A percentile compares a stretch with the other conserved stretches of the same genome.
These are phyloP conservation scores for Murina feae DNA, from an alignment of 2,113 vertebrate genomes.

Conservation along the genomic window DNA sequence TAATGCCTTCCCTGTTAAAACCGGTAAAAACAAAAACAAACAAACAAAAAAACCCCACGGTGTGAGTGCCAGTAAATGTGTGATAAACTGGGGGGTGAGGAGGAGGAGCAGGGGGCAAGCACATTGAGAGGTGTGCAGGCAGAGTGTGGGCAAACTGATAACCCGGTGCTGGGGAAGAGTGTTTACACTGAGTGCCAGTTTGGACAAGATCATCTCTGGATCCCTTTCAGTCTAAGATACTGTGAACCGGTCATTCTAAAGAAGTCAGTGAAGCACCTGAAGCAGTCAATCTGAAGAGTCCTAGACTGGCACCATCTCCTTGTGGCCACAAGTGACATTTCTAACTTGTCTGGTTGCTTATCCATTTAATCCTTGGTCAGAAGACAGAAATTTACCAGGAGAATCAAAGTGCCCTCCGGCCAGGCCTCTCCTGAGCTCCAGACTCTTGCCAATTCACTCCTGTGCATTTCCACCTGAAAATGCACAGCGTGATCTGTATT, in stretches of 20 bases:
- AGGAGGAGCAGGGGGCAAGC: too few species aligned
- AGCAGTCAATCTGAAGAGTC: not conserved
- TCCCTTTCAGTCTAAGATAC: not conserved
- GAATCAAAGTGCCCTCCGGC: not conserved
- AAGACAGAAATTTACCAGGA: not conserved
- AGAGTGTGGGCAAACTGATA: not conserved
- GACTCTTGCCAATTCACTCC: rapidly evolving
- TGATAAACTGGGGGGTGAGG: too few species aligned
- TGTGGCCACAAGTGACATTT: not conserved
- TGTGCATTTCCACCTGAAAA: too few species aligned
- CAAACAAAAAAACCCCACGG: too few species aligned
- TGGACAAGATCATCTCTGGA: not conserved
- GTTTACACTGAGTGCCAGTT: not conserved
- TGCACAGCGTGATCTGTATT: rapidly evolving
- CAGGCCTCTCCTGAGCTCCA: not conserved
- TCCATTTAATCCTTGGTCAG: not conserved
- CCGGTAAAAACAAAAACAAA: too few species aligned
- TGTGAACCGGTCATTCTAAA: not conserved
- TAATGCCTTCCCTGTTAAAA: not conserved
- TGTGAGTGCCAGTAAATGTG: too few species aligned
- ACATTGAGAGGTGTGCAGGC: not conserved
- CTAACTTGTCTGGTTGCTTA: not conserved
- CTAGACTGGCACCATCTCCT: not conserved
- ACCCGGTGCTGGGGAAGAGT: not conserved
- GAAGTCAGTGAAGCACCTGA: not conserved